A percentile compares a stretch with the other conserved stretches of the same genome.
Conservation (phyloP, 1,140 invertebrate genomes). For the Nylanderia fulva region DNA sequence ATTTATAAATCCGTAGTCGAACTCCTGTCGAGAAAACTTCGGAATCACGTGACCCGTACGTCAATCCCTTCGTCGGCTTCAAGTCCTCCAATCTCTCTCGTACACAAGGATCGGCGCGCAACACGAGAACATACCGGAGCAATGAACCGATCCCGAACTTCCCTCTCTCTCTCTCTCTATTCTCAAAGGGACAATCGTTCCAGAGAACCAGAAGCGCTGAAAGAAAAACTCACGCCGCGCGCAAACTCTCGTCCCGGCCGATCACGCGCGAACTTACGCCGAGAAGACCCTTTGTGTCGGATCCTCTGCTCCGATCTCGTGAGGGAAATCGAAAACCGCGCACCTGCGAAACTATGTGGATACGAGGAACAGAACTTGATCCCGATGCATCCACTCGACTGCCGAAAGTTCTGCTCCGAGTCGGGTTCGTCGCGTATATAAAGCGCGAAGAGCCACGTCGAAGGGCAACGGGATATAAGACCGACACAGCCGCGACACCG, state of each 20-base stretch:
- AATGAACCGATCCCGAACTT: slow-evolving; percentile 38
- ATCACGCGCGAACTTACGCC: slow-evolving; percentile 53
- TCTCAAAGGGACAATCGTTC: slow-evolving; percentile 23
- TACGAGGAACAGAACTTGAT: slow-evolving; percentile 1
- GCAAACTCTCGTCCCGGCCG: slow-evolving; percentile 20
- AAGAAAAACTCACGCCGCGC: slow-evolving; percentile 31
- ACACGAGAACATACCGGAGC: slow-evolving; percentile 27
- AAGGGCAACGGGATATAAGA: slow-evolving; percentile 17
- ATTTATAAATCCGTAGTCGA: slow-evolving; percentile 20
- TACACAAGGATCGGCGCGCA: slow-evolving; percentile 1
- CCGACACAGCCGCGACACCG: slow-evolving; percentile 59
- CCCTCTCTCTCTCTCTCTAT: neutral
- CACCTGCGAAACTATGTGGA: slow-evolving; percentile 22
- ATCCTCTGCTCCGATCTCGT: neutral
- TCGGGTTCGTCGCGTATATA: neutral
- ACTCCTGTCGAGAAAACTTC: slow-evolving; percentile 25
- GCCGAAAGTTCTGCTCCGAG: neutral
- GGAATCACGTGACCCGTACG: slow-evolving; percentile 47
- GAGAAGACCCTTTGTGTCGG: neutral
- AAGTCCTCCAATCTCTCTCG: slow-evolving; percentile 38
- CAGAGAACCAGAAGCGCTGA: slow-evolving; percentile 17
- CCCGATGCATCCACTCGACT: neutral
- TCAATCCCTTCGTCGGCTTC: slow-evolving; percentile 17
- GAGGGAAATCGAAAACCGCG: slow-evolving; percentile 31
- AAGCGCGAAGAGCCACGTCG: slow-evolving; percentile 11